Percentiles rank a stretch among this genome's conserved stretches.
phyloP scores from a whole-genome alignment of 2,113 vertebrate genomes.

The Esox niger region DNA sequence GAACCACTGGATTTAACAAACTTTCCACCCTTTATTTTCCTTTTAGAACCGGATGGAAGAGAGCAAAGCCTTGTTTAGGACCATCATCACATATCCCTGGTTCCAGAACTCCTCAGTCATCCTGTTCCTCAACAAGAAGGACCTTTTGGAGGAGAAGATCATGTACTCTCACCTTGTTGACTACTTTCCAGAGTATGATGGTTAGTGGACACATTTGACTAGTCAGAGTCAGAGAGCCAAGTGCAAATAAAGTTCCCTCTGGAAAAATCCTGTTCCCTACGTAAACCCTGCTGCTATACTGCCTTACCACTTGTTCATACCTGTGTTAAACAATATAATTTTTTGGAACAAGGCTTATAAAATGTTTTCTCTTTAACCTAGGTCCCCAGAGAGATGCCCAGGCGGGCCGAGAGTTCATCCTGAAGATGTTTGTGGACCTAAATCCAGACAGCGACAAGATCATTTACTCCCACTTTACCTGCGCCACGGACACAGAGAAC shows the following conservation, averaged over 20 bases:
- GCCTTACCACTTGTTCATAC: too few species aligned
- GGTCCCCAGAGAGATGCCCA: slow-evolving; percentile 88
- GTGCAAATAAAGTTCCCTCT: too few species aligned
- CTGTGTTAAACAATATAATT: too few species aligned
- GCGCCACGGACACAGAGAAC: slow-evolving; percentile 95
- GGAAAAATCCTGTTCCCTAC: too few species aligned
- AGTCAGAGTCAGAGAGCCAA: too few species aligned
- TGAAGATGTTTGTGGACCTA: slow-evolving; percentile 98
- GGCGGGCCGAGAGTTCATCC: slow-evolving; percentile 91
- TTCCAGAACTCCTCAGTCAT: slow-evolving; percentile 95
- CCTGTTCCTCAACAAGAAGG: slow-evolving; percentile 97
- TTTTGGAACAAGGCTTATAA: too few species aligned
- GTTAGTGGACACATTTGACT: slow-evolving; percentile 65
- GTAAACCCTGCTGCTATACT: too few species aligned
- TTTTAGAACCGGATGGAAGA: slow-evolving; percentile 89
- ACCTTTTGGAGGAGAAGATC: slow-evolving; percentile 95
- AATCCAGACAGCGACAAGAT: slow-evolving; percentile 95
- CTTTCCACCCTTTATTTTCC: slow-evolving; percentile 33
- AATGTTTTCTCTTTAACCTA: slow-evolving; percentile 44
- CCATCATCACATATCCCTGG: slow-evolving; percentile 92
- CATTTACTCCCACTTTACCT: slow-evolving; percentile 97
- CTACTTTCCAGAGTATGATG: slow-evolving; percentile 94
- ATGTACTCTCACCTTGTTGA: slow-evolving; percentile 94
- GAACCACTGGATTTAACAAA: slow-evolving; percentile 47
- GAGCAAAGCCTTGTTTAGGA: slow-evolving; percentile 93